Evolutionary conservation across 2,797 vertebrate species (phyloP).

Genomic region (Tenualosa ilisha): DNA sequence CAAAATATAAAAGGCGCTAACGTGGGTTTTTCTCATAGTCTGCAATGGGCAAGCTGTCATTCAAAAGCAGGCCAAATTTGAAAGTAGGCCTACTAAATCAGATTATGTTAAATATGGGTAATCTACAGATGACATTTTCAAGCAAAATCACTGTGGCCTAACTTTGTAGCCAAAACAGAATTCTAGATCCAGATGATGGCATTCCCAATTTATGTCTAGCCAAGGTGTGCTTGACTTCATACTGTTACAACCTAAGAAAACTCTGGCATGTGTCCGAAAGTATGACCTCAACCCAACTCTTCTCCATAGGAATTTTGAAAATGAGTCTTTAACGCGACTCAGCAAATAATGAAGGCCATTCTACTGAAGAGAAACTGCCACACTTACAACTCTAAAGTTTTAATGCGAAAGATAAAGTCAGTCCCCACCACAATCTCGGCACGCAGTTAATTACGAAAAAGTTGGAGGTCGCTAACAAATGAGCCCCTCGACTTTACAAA

Average conservation of each 20-base stretch:
- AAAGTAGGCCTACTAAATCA: not conserved
- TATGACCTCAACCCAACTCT: not conserved
- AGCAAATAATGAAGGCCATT: conserved; percentile 1
- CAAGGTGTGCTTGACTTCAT: not conserved
- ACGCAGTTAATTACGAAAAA: not conserved
- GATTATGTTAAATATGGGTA: not conserved
- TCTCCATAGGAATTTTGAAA: conserved; percentile 14
- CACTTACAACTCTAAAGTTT: conserved; percentile 4
- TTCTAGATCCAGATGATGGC: not conserved
- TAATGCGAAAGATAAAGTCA: not conserved
- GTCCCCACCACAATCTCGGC: not conserved
- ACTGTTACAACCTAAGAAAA: not conserved
- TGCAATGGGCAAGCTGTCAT: not conserved
- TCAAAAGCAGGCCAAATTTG: not conserved
- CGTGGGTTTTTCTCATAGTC: not conserved
- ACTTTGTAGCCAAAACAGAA: not conserved
- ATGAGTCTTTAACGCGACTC: not conserved
- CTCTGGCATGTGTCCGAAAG: not conserved
- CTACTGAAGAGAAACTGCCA: conserved; percentile 11
- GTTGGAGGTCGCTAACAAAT: conserved; percentile 1
- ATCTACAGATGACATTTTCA: not conserved
- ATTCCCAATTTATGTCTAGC: not conserved
- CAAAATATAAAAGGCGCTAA: not conserved
- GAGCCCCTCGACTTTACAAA: conserved; percentile 21
- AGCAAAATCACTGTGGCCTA: not conserved